Evolutionary conservation across 2,797 vertebrate species (phyloP).

Genomic region (Melanotaenia pygmaea): DNA sequence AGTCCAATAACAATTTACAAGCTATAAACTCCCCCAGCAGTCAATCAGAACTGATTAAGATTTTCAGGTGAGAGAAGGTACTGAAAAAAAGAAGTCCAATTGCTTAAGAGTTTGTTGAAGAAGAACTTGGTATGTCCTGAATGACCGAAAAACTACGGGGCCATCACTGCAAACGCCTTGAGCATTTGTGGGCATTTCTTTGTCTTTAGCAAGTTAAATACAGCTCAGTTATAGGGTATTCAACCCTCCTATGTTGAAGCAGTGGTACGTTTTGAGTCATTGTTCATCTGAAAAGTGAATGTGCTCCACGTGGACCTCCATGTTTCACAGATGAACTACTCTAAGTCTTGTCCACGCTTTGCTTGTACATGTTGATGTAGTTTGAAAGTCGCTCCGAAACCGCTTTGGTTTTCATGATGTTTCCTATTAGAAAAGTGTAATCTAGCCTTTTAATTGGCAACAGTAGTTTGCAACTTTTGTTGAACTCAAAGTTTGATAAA

Average conservation of each 20-base stretch:
- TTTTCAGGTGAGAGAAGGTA: too few relatives aligned
- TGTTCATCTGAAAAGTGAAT: neutral
- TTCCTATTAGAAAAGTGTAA: neutral
- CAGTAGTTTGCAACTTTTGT: too few relatives aligned
- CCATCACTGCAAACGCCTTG: too few relatives aligned
- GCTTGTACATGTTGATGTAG: neutral
- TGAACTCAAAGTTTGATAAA: neutral
- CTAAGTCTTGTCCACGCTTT: neutral
- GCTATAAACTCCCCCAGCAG: too few relatives aligned
- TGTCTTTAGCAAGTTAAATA: neutral
- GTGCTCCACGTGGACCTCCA: neutral
- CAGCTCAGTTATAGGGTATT: too few relatives aligned
- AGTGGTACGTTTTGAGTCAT: neutral
- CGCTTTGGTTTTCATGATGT: neutral
- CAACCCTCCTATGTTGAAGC: neutral
- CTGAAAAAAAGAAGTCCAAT: too few relatives aligned
- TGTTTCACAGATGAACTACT: neutral
- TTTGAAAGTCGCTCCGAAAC: neutral
- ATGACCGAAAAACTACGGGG: too few relatives aligned
- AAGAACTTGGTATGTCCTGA: too few relatives aligned
- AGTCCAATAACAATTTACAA: too few relatives aligned
- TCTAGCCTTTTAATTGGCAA: neutral
- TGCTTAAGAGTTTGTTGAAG: too few relatives aligned
- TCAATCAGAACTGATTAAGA: too few relatives aligned
- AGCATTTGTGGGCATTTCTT: neutral